A percentile compares a stretch with the other conserved stretches of the same genome.
These are phyloP conservation scores for Sebastes itinus DNA, from an alignment of 2,797 vertebrate species.

Conservation along the genomic window DNA sequence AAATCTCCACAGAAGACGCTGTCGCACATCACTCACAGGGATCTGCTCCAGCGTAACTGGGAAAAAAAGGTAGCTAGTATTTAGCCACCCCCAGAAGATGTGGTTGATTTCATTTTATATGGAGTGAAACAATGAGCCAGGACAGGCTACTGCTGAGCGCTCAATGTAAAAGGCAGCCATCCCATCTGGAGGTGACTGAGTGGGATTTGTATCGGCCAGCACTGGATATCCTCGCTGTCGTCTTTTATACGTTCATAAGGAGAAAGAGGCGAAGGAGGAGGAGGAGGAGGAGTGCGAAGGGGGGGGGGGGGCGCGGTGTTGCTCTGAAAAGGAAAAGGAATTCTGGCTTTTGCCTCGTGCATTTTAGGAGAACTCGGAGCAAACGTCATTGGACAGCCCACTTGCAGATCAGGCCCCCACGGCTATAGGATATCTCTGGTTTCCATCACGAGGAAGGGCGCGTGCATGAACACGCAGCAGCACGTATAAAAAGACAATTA, in stretches of 20 bases:
- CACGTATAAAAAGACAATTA: slow-evolving; percentile 56
- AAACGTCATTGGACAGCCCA: slow-evolving; percentile 71
- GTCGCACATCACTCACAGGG: slow-evolving; percentile 23
- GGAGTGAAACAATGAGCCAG: slow-evolving; percentile 77
- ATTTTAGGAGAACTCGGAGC: slow-evolving; percentile 72
- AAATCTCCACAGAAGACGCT: slow-evolving; percentile 32
- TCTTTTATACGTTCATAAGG: slow-evolving; percentile 62
- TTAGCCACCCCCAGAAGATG: slow-evolving; percentile 59
- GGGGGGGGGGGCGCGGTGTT: background rate
- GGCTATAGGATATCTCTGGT: slow-evolving; percentile 71
- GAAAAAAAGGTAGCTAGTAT: slow-evolving; percentile 48
- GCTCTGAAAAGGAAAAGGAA: slow-evolving; percentile 55
- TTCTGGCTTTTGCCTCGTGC: slow-evolving; percentile 61
- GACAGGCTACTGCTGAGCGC: slow-evolving; percentile 66
- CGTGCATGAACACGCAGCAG: slow-evolving; percentile 11
- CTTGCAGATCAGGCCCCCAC: slow-evolving; percentile 47
- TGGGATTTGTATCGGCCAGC: slow-evolving; percentile 66
- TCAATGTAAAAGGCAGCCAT: slow-evolving; percentile 64
- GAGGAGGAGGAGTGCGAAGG: slow-evolving; percentile 21
- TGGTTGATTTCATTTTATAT: slow-evolving; percentile 80
- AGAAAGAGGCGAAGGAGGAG: slow-evolving; percentile 35
- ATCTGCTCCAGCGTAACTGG: slow-evolving; percentile 44
- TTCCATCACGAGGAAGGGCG: slow-evolving; percentile 64
- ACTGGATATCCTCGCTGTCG: slow-evolving; percentile 70
- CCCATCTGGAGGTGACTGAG: slow-evolving; percentile 72